These are phyloP conservation scores for Brachionus manjavacas DNA, from an alignment of 1,140 invertebrate species.

Conservation along the genomic window DNA sequence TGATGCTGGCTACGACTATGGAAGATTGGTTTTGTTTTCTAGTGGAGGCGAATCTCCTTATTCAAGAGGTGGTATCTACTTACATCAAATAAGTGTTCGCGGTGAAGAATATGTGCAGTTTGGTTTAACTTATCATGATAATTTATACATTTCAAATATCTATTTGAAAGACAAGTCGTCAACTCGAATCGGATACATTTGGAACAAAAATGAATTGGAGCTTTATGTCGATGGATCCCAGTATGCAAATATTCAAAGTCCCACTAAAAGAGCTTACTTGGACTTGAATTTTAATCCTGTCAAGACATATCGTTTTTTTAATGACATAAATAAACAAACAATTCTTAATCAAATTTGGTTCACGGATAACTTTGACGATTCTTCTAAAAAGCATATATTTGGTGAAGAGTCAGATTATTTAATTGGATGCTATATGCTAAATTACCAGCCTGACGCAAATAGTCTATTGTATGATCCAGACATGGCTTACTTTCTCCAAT, in stretches of 20 bases:
- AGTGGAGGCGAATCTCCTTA: background rate
- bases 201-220: background rate
- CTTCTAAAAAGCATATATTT: background rate
- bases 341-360: slow-evolving; percentile 13
- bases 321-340: background rate
- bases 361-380: background rate
- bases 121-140: background rate
- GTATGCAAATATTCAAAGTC: background rate
- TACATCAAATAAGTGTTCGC: slow-evolving; percentile 16
- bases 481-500: background rate
- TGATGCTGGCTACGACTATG: background rate
- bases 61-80: slow-evolving; percentile 23
- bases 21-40: background rate
- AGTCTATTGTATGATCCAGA: background rate
- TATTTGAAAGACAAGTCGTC: background rate
- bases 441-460: background rate
- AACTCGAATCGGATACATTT: background rate
- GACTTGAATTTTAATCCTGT: background rate
- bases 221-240: slow-evolving; percentile 26
- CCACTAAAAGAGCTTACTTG: background rate
- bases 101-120: background rate
- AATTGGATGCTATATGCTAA: background rate
- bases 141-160: background rate
- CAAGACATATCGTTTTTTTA: background rate
- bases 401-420: slow-evolving; percentile 17